phyloP scores from a whole-genome alignment of 2,113 vertebrate species.

The Herpailurus yagouaroundi region DNA sequence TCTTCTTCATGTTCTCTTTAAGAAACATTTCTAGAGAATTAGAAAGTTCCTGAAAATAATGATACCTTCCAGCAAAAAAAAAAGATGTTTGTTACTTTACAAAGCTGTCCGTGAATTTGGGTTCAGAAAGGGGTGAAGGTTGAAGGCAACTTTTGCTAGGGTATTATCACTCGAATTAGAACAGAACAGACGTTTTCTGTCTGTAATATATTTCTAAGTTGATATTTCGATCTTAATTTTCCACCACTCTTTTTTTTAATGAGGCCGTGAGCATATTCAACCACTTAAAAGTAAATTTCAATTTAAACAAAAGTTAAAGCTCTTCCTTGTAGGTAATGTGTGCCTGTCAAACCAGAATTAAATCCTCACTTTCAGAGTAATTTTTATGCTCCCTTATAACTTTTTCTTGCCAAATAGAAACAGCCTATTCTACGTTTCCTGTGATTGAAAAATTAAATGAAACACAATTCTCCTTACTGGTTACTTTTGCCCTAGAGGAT shows the following conservation, averaged over 20 bases:
- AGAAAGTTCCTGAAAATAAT: constrained; percentile 9
- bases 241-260: background rate
- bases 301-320: constrained; percentile 1
- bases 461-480: background rate
- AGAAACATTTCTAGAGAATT: background rate
- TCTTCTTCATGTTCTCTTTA: background rate
- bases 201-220: background rate
- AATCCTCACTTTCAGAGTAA: constrained; percentile 25
- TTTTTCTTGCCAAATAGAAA: background rate
- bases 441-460: background rate
- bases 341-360: constrained; percentile 57
- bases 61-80: background rate
- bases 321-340: background rate
- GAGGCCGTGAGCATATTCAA: background rate
- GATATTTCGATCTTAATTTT: constrained; percentile 5
- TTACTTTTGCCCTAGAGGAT: background rate
- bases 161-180: background rate
- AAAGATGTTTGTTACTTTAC: background rate
- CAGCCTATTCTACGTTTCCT: background rate
- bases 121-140: background rate
- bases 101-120: background rate
- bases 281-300: constrained; percentile 1
- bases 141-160: background rate
- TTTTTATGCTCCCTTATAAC: background rate
- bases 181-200: background rate